These are phyloP conservation scores for Shargacucullia verbasci DNA, from an alignment of 2,888 invertebrate genomes.

Conservation along the genomic window DNA sequence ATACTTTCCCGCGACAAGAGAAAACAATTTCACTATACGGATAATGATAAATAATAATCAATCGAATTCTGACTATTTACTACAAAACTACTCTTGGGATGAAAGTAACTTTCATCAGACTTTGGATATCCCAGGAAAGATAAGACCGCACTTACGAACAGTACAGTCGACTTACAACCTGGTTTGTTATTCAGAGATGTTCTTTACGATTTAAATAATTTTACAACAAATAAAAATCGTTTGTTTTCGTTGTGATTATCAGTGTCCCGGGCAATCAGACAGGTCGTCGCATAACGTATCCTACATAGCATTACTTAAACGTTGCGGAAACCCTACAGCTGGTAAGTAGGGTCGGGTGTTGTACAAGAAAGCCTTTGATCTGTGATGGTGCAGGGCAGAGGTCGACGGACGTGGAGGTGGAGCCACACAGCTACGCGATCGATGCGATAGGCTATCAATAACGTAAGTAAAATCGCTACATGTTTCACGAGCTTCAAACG, in stretches of 20 bases:
- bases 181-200: too few relatives aligned
- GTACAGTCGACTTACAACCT: too few relatives aligned
- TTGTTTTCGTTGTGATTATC: too few relatives aligned
- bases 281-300: background rate
- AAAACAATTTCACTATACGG: constrained; percentile 5
- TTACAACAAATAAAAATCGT: too few relatives aligned
- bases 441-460: constrained; percentile 15
- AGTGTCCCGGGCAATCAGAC: too few relatives aligned
- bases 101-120: too few relatives aligned
- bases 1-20: constrained; percentile 20
- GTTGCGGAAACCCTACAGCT: background rate
- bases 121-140: too few relatives aligned
- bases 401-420: constrained; percentile 40
- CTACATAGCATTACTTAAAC: constrained; percentile 1
- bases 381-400: constrained; percentile 36
- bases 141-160: too few relatives aligned
- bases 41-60: background rate
- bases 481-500: background rate
- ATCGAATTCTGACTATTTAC: background rate
- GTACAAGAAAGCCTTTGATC: constrained; percentile 32
- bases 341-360: constrained; percentile 5
- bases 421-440: constrained; percentile 6
- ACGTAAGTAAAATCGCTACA: constrained; percentile 9
- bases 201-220: too few relatives aligned
- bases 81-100: background rate